Conservation (phyloP, 2,113 vertebrate species). For the Bujurquina vittata region DNA sequence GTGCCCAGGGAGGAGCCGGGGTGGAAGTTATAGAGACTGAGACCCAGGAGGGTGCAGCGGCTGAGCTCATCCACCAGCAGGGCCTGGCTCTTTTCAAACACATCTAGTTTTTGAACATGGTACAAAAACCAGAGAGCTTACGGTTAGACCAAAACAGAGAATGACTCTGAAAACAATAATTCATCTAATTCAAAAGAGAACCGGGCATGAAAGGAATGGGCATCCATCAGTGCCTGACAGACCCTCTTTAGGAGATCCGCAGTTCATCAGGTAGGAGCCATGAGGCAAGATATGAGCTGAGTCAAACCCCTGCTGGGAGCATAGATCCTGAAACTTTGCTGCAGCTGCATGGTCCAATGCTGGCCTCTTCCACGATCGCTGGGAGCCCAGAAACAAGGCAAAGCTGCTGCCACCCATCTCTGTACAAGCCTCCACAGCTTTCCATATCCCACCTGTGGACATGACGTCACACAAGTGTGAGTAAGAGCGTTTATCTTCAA, state of each 20-base stretch:
- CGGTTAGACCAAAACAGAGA: neutral
- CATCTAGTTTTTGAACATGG: slow-evolving; percentile 57
- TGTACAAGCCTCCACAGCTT: slow-evolving; percentile 75
- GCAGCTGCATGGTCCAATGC: slow-evolving; percentile 71
- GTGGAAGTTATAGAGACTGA: slow-evolving; percentile 81
- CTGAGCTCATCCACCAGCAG: slow-evolving; percentile 82
- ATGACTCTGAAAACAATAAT: neutral
- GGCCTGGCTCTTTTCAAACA: slow-evolving; percentile 81
- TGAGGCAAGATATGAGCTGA: slow-evolving; percentile 80
- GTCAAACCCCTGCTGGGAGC: slow-evolving; percentile 65
- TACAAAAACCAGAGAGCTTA: neutral
- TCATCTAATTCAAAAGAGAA: neutral
- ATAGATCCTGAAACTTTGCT: slow-evolving; percentile 73
- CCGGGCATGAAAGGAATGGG: neutral
- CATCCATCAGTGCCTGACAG: slow-evolving; percentile 8
- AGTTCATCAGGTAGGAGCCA: slow-evolving; percentile 85
- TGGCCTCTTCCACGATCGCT: slow-evolving; percentile 81
- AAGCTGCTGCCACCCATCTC: slow-evolving; percentile 78
- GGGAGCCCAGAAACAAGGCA: slow-evolving; percentile 81
- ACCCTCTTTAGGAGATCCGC: slow-evolving; percentile 83
- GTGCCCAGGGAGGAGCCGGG: slow-evolving; percentile 79
- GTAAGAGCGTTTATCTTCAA: neutral
- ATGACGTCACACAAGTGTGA: neutral
- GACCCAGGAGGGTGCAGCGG: slow-evolving; percentile 79
- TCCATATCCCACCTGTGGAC: slow-evolving; percentile 82